phyloP scores from a whole-genome alignment of 1,140 invertebrate species.

The Papilio dardanus region DNA sequence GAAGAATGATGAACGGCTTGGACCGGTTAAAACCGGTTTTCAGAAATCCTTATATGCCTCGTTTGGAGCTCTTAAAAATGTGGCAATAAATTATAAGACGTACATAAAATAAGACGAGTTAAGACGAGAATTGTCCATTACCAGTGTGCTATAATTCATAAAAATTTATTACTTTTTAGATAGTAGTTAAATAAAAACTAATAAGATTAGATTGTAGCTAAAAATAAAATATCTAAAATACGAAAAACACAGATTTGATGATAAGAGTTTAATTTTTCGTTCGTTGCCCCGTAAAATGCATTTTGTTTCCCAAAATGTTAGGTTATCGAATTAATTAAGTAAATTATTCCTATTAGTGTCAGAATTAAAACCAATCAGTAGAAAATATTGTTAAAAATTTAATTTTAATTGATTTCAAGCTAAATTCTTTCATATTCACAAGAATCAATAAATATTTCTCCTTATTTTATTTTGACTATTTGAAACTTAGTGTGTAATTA shows the following conservation, averaged over 20 bases:
- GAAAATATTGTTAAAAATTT: neutral
- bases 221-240: neutral
- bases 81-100: slow-evolving; percentile 46
- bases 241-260: neutral
- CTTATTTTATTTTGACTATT: no score
- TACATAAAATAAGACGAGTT: neutral
- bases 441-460: no score
- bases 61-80: slow-evolving; percentile 55
- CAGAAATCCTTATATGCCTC: slow-evolving; percentile 48
- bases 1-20: slow-evolving; percentile 41
- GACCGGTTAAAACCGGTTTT: slow-evolving; percentile 37
- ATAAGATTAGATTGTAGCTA: no score
- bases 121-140: neutral
- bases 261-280: slow-evolving; percentile 17
- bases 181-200: no score
- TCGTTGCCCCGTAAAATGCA: slow-evolving; percentile 16
- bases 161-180: slow-evolving; percentile 20
- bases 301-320: neutral
- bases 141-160: slow-evolving; percentile 13
- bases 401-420: neutral
- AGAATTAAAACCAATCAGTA: neutral
- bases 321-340: neutral
- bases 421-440: no score
- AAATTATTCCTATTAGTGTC: neutral
- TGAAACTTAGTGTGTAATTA: no score